phyloP scores from a whole-genome alignment of 2,888 invertebrate genomes.

The Lycocerus yunnanus region DNA sequence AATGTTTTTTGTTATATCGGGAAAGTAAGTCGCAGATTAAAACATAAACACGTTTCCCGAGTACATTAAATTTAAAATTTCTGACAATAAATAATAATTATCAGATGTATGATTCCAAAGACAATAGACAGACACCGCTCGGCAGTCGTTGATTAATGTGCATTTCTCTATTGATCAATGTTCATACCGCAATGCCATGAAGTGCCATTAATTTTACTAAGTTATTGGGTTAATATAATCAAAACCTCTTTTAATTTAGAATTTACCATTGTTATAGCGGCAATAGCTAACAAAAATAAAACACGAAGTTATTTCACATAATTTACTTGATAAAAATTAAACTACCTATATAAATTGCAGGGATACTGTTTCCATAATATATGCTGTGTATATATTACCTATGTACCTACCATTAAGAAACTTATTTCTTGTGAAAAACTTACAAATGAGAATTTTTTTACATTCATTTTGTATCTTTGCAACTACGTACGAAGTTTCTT shows the following conservation, averaged over 20 bases:
- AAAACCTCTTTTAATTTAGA: background rate
- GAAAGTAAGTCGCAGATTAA: background rate
- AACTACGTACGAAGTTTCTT: background rate
- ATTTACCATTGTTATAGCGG: background rate
- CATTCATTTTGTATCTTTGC: background rate
- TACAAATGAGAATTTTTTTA: background rate
- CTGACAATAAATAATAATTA: background rate
- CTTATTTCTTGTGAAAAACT: background rate
- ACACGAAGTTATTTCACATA: background rate
- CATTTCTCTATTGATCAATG: background rate
- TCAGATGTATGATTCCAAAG: background rate
- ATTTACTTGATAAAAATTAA: background rate
- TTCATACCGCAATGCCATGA: background rate
- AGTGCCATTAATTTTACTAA: background rate
- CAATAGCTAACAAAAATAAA: background rate
- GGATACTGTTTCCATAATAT: background rate
- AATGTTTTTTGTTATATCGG: too few relatives aligned
- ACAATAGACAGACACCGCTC: background rate
- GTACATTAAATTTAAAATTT: background rate
- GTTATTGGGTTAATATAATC: background rate
- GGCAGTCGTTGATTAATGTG: background rate
- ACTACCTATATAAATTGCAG: background rate
- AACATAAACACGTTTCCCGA: background rate
- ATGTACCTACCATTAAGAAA: background rate
- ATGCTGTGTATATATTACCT: background rate